Percentiles rank a stretch among this genome's conserved stretches.
Evolutionary conservation across 2,113 vertebrate genomes (phyloP).

Genomic region (Turdus rufiventris): DNA sequence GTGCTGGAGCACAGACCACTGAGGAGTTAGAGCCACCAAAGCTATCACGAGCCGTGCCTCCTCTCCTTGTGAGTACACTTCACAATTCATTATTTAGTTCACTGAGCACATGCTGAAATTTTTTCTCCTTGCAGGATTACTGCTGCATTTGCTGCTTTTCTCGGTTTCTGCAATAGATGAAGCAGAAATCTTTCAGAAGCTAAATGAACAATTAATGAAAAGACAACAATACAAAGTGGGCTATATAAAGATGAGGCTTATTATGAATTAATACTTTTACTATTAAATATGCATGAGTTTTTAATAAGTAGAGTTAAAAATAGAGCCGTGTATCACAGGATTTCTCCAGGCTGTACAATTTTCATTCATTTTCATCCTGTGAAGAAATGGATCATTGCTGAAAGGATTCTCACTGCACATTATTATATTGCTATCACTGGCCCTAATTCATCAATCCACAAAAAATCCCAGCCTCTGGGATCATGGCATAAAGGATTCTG

Average conservation of each 20-base stretch:
- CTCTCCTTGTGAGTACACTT: neutral
- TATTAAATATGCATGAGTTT: constrained; percentile 42
- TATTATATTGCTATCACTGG: neutral
- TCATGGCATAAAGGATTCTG: neutral
- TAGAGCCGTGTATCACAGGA: neutral
- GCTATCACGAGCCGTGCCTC: neutral
- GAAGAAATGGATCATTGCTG: neutral
- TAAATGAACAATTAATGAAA: constrained; percentile 37
- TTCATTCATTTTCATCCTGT: neutral
- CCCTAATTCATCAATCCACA: neutral
- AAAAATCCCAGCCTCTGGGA: neutral
- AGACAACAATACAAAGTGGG: neutral
- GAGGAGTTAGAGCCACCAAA: neutral
- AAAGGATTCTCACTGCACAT: neutral
- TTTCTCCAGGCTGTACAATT: constrained; percentile 18
- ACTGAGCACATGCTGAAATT: neutral
- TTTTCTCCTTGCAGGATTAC: neutral
- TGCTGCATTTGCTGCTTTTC: neutral
- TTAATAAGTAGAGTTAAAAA: constrained; percentile 46
- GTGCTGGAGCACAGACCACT: neutral
- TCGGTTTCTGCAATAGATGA: neutral
- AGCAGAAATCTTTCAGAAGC: neutral
- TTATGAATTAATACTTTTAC: constrained; percentile 28
- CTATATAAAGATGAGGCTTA: constrained; percentile 18
- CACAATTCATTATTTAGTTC: neutral